Conservation (phyloP, 2,888 invertebrate genomes). For the Bibio marci region DNA sequence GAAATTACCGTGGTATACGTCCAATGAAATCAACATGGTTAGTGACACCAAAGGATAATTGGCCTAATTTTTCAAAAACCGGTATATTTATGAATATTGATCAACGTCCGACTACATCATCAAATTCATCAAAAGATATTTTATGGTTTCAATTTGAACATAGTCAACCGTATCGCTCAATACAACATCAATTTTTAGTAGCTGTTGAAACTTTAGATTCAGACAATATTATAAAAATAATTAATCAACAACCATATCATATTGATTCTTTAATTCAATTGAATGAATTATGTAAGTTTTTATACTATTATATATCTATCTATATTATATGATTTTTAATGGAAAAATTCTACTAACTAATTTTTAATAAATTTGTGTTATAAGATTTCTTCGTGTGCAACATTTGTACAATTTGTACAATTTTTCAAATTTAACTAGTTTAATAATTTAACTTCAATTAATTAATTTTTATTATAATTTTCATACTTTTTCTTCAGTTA, state of each 20-base stretch:
- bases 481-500: conserved; percentile 14
- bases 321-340: too few relatives aligned
- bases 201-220: conserved; percentile 66
- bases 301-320: too few relatives aligned
- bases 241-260: conserved; percentile 60
- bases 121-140: conserved; percentile 15
- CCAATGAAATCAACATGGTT: conserved; percentile 46
- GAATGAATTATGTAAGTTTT: conserved; percentile 63
- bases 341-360: too few relatives aligned
- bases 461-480: background rate
- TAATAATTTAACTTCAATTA: too few relatives aligned
- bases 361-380: too few relatives aligned
- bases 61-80: conserved; percentile 52
- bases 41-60: conserved; percentile 50
- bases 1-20: conserved; percentile 30
- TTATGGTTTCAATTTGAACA: conserved; percentile 59
- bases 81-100: conserved; percentile 54
- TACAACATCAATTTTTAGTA: conserved; percentile 55
- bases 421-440: too few relatives aligned
- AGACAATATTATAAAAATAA: conserved; percentile 56
- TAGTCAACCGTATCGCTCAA: conserved; percentile 49
- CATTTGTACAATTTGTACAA: background rate
- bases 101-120: conserved; percentile 1
- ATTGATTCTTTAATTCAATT: conserved; percentile 65
- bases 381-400: too few relatives aligned